Evolutionary conservation across 2,797 vertebrate genomes (phyloP), one percentile per base, ranked within the genome.

Genomic region (Gambusia yucatana): DNA sequence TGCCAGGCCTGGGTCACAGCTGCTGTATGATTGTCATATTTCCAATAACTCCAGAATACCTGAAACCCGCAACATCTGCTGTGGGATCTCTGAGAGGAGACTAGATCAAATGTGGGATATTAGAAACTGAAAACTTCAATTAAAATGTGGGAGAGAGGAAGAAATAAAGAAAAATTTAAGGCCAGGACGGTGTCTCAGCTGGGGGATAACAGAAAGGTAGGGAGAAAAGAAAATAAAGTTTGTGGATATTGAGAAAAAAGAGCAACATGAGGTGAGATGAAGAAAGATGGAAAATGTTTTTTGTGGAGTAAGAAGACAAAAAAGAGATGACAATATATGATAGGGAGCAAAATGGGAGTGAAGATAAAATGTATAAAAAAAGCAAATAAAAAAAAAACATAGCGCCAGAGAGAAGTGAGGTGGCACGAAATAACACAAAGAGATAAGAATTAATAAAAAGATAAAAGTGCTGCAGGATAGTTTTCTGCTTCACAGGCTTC

Each of bases 1-100:
- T 84, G 80, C 81, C 83, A 91, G 75, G 59, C 47, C 43, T 6
- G 33, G 80, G 72, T 81, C 79, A 70, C 85, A 78, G 76, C 71
- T 73, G 71, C 52, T 73, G 36, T 33, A 2, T 75, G 82, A 87
- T 78, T 82, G 80, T 85, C 81, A 82, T 79, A 77, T 79, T 83
- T 88, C 84, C 82, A 86, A 55, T 88, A 76, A 75, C 43, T 43
- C 75, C 72, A 13, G 50, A 72, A 47, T 77, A 77, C 72, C 77
- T 81, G 77, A 88, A 57, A 77, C 76, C 77, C 30, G 59, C 67
- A 80, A 77, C 82, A 88, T 86, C 86, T 83, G 86, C 76, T 69
- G 72, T 76, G 67, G 65, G 80, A 83, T 88, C 75, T 72, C 78
- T 69, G 50, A 70, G 36, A 84, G 47, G 71, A 76, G 43, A 75